Evolutionary conservation across 2,797 vertebrate species (phyloP).

Genomic region (Eulemur coronatus): DNA sequence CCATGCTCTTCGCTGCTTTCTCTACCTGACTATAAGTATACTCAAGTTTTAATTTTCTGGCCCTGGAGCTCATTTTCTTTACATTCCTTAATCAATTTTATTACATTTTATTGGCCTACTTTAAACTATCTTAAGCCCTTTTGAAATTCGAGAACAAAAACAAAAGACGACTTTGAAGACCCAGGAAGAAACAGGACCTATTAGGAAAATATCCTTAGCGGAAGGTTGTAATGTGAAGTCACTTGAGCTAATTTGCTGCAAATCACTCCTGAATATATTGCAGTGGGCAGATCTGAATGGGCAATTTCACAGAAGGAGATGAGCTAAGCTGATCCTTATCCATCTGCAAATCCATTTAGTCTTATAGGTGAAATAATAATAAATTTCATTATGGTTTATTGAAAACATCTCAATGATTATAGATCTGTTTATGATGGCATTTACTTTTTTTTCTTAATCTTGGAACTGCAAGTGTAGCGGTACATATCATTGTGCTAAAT

Average conservation of each 20-base stretch:
- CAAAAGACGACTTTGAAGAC: background rate
- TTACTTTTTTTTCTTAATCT: slow-evolving; percentile 3
- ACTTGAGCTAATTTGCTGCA: slow-evolving; percentile 39
- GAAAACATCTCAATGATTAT: slow-evolving; percentile 48
- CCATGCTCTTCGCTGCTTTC: background rate
- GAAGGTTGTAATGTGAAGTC: background rate
- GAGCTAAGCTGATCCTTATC: slow-evolving; percentile 52
- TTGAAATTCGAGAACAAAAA: slow-evolving; percentile 40
- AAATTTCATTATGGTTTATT: slow-evolving; percentile 62
- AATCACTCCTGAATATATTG: slow-evolving; percentile 37
- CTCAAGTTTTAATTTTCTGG: background rate
- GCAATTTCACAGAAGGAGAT: slow-evolving; percentile 31
- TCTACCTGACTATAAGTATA: background rate
- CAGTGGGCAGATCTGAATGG: slow-evolving; percentile 41
- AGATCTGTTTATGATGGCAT: slow-evolving; percentile 42
- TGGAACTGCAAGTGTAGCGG: background rate
- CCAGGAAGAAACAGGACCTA: background rate
- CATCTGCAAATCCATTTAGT: slow-evolving; percentile 61
- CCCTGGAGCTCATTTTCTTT: background rate
- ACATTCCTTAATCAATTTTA: background rate
- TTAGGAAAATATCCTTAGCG: background rate
- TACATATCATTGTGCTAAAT: slow-evolving; percentile 23
- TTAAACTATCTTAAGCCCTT: background rate
- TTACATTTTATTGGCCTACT: background rate
- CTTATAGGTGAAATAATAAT: slow-evolving; percentile 48